phyloP scores from a whole-genome alignment of 92 coral and sea anemone species.

The Phenganax stokvisi region DNA sequence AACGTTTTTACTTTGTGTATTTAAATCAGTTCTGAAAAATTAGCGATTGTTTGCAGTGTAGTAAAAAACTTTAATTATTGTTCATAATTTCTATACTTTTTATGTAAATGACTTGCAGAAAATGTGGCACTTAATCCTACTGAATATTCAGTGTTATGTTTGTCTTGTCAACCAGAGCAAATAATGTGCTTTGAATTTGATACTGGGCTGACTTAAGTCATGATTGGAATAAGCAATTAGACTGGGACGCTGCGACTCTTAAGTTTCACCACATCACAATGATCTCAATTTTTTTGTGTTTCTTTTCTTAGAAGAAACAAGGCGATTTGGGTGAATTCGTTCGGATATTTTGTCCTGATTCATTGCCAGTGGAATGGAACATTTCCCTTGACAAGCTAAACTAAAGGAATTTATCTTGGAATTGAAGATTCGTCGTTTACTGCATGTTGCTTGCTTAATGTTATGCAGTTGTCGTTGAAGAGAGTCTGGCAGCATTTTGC shows the following conservation, averaged over 20 bases:
- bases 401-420: conserved; percentile 5
- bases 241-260: not conserved
- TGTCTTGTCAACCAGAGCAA: not conserved
- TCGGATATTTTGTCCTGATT: not conserved
- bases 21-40: not conserved
- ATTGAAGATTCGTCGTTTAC: not conserved
- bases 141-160: conserved; percentile 9
- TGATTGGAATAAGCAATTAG: too few species aligned
- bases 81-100: not conserved
- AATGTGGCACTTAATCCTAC: not conserved
- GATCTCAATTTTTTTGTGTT: too few species aligned
- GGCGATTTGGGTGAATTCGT: not conserved
- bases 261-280: not conserved
- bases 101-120: conserved; percentile 18
- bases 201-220: not conserved
- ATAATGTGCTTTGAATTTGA: not conserved
- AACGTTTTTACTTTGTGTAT: too few species aligned
- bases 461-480: not conserved
- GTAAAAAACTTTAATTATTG: not conserved
- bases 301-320: too few species aligned
- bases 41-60: conserved; percentile 1
- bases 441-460: too few species aligned
- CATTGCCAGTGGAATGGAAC: not conserved
- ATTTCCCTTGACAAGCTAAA: not conserved
- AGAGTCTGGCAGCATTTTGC: not conserved